phyloP scores from a whole-genome alignment of 2,888 invertebrate genomes.

The Phrixothrix hirtus region DNA sequence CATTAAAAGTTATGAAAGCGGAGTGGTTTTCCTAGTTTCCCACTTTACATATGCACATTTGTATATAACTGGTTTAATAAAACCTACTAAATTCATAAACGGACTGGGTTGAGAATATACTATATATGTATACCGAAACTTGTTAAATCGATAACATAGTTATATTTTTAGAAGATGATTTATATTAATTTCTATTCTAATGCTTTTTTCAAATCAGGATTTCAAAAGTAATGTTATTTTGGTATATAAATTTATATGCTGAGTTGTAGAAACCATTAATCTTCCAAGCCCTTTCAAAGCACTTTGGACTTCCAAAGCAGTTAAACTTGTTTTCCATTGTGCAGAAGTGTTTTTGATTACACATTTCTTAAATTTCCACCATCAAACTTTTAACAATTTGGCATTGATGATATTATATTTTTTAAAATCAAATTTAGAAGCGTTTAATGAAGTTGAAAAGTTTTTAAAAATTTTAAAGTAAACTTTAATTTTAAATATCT shows the following conservation, averaged over 20 bases:
- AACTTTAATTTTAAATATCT: no score
- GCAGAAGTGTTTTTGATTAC: slow-evolving; percentile 6
- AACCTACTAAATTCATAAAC: no score
- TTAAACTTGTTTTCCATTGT: slow-evolving; percentile 2
- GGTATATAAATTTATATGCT: not conserved
- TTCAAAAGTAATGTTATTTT: not conserved
- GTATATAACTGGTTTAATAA: no score
- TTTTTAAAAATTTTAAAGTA: no score
- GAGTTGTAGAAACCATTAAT: slow-evolving; percentile 6
- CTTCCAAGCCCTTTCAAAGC: slow-evolving; percentile 1
- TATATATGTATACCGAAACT: no score
- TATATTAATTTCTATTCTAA: no score
- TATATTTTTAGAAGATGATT: no score
- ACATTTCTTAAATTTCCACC: slow-evolving; percentile 6
- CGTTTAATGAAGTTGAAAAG: not conserved
- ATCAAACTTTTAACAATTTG: slow-evolving; percentile 9
- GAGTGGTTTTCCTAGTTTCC: slow-evolving; percentile 3
- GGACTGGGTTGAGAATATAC: no score
- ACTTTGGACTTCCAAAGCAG: not conserved
- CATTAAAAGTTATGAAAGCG: not conserved
- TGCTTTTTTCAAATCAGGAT: no score
- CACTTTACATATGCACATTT: not conserved
- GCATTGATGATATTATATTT: not conserved
- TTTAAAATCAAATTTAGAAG: not conserved
- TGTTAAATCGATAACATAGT: no score